Conservation (phyloP, 2,797 vertebrate genomes). For the Manis crassicaudata region DNA sequence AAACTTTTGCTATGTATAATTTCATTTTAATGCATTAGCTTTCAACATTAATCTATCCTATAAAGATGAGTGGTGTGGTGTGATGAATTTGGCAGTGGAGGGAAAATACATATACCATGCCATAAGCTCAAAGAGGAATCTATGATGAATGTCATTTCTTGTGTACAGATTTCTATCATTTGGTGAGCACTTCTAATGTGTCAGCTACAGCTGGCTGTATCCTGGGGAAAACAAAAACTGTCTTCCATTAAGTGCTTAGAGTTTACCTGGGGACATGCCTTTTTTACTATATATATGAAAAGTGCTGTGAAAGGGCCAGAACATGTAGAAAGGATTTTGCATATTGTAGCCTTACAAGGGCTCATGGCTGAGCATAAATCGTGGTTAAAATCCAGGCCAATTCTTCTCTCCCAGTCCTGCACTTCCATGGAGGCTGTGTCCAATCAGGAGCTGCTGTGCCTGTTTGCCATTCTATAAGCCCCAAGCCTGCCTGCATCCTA, state of each 20-base stretch:
- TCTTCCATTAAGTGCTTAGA: not conserved
- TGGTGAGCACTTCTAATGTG: not conserved
- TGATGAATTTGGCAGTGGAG: not conserved
- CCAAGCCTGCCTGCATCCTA: not conserved
- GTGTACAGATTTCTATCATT: not conserved
- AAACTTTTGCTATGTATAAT: not conserved
- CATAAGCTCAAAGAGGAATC: not conserved
- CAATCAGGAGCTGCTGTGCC: not conserved
- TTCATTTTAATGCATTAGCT: not conserved
- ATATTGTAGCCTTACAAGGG: not conserved
- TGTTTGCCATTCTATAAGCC: not conserved
- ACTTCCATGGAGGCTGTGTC: not conserved
- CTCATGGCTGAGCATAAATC: not conserved
- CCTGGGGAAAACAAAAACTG: not conserved
- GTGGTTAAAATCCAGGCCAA: not conserved
- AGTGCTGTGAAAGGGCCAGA: not conserved
- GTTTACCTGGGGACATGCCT: not conserved
- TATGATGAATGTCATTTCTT: not conserved
- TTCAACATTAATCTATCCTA: not conserved
- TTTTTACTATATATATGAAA: not conserved
- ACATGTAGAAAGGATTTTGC: not conserved
- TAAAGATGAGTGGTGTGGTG: not conserved
- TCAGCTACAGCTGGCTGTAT: not conserved
- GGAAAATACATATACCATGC: not conserved
- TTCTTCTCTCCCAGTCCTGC: not conserved